Conservation (phyloP, 37 sponge, comb jelly and placozoan species). For the Chondrilla cf. caribensis region DNA sequence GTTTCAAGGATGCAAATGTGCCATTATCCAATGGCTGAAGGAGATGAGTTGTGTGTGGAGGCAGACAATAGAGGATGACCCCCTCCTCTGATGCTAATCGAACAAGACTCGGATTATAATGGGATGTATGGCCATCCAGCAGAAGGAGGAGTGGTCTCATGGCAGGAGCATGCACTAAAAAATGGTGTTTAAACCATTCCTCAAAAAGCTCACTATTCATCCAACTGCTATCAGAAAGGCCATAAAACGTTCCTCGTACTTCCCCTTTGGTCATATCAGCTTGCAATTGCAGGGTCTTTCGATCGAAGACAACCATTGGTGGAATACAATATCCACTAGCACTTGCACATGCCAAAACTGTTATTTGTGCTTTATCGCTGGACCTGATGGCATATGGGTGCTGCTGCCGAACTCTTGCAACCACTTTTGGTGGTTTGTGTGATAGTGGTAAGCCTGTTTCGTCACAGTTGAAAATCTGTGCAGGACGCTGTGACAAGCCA, state of each 20-base stretch:
- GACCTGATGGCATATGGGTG: not conserved
- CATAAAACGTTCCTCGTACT: slow-evolving; percentile 47
- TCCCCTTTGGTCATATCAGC: slow-evolving; percentile 39
- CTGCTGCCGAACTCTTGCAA: slow-evolving; percentile 13
- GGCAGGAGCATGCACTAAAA: slow-evolving; percentile 38
- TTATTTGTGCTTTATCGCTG: slow-evolving; percentile 30
- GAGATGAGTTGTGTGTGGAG: slow-evolving; percentile 52
- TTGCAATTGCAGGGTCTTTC: slow-evolving; percentile 22
- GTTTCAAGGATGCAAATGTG: slow-evolving; percentile 32
- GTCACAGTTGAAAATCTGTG: slow-evolving; percentile 14
- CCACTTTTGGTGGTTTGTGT: slow-evolving; percentile 7
- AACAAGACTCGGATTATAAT: slow-evolving; percentile 21
- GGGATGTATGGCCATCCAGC: slow-evolving; percentile 50
- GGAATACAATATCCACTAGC: slow-evolving; percentile 52
- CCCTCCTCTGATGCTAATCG: slow-evolving; percentile 22
- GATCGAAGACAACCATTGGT: slow-evolving; percentile 43
- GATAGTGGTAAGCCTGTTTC: slow-evolving; percentile 28
- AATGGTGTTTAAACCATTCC: slow-evolving; percentile 46
- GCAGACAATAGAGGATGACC: slow-evolving; percentile 33
- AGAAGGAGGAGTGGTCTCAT: slow-evolving; percentile 36
- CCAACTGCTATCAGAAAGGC: slow-evolving; percentile 43
- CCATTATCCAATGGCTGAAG: slow-evolving; percentile 51
- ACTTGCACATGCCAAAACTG: slow-evolving; percentile 42
- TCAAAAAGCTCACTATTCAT: slow-evolving; percentile 32
- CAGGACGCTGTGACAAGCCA: not conserved